Conservation (phyloP, 2,888 invertebrate species). For the Ametastegia equiseti region DNA sequence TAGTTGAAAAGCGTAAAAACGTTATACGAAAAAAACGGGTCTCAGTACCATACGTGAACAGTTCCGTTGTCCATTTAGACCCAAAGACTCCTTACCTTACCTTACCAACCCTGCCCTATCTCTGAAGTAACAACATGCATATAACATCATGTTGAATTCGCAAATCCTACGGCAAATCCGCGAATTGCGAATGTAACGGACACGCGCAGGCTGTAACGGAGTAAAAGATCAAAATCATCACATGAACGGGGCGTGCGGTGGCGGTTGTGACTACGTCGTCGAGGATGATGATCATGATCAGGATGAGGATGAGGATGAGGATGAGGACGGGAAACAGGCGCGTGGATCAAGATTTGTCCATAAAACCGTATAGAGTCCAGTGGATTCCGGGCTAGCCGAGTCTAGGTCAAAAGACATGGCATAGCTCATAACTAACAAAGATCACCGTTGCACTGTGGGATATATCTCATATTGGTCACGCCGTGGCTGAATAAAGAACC, state of each 20-base stretch:
- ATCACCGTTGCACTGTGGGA: constrained; percentile 20
- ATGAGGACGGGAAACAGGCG: too few species aligned
- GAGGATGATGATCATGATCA: not conserved
- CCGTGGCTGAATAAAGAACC: not conserved
- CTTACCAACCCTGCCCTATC: constrained; percentile 15
- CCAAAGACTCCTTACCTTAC: not conserved
- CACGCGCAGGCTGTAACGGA: not conserved
- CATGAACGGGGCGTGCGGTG: not conserved
- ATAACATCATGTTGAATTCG: not conserved
- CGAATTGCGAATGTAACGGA: not conserved
- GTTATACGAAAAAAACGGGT: constrained; percentile 20
- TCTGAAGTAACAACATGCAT: not conserved
- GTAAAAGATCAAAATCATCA: constrained; percentile 14
- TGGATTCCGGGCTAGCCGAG: constrained; percentile 10
- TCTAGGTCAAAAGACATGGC: constrained; percentile 1
- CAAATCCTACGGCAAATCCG: not conserved
- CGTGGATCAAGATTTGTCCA: constrained; percentile 44
- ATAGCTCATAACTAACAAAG: constrained; percentile 23
- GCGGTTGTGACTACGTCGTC: not conserved
- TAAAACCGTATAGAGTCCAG: not conserved
- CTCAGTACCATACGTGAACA: not conserved
- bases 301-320: not conserved
- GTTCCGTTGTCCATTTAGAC: not conserved
- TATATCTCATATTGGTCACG: constrained; percentile 16
- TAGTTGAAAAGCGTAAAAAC: not conserved